Evolutionary conservation across 92 coral and sea anemone genomes (phyloP).

Genomic region (Siderastrea radians): DNA sequence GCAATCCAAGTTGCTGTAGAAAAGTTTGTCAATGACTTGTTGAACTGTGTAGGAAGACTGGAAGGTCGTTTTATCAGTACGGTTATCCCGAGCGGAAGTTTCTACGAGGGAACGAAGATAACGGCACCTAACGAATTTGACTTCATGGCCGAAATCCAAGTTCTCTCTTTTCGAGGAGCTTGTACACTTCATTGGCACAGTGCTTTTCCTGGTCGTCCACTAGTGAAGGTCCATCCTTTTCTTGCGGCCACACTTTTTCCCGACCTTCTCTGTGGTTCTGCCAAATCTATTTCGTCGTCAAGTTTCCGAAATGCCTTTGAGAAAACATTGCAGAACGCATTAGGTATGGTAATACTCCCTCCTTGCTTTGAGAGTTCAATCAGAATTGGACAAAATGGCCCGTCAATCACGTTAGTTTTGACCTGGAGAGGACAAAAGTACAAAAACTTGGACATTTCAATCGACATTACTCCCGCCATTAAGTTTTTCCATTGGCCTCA

Average conservation of each 20-base stretch:
- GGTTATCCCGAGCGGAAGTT: conserved; percentile 47
- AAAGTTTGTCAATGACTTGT: conserved; percentile 26
- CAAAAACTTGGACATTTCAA: conserved; percentile 8
- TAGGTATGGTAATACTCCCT: neutral
- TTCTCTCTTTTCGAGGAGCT: conserved; percentile 42
- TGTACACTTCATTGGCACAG: conserved; percentile 31
- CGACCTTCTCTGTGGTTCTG: neutral
- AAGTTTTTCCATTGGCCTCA: conserved; percentile 40
- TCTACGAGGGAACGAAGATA: conserved; percentile 51
- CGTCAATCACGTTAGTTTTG: conserved; percentile 18
- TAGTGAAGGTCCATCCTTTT: conserved; percentile 32
- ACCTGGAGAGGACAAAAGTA: conserved; percentile 48
- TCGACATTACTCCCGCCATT: conserved; percentile 42
- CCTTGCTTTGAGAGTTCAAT: neutral
- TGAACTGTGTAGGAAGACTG: conserved; percentile 22
- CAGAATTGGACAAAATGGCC: conserved; percentile 7
- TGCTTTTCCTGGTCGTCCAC: conserved; percentile 28
- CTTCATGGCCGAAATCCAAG: conserved; percentile 52
- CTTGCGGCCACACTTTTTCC: conserved; percentile 15
- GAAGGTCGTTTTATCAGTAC: conserved; percentile 38
- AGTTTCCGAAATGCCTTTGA: neutral
- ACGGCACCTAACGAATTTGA: conserved; percentile 44
- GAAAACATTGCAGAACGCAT: neutral
- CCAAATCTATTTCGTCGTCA: neutral
- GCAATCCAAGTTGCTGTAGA: conserved; percentile 29